Conservation (phyloP, 2,113 vertebrate genomes). For the Platysternon megacephalum region DNA sequence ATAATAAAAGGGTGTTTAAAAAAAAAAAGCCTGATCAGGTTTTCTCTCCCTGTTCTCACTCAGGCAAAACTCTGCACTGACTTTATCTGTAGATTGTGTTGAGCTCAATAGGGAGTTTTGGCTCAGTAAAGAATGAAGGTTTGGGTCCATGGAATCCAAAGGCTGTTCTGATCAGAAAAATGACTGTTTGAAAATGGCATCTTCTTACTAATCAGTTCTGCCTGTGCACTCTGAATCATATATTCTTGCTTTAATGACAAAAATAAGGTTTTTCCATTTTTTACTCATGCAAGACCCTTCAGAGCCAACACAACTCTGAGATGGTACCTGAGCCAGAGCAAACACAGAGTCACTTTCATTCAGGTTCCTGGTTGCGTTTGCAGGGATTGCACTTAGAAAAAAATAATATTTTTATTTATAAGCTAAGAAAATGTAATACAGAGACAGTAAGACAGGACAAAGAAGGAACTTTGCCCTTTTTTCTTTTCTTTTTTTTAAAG, state of each 20-base stretch:
- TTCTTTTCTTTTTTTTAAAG: not conserved
- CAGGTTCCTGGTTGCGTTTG: not conserved
- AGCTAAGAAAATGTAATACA: not conserved
- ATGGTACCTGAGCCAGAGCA: not conserved
- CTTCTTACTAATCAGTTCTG: conserved; percentile 61
- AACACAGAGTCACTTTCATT: not conserved
- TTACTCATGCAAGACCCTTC: not conserved
- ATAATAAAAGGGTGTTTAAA: conserved; percentile 1
- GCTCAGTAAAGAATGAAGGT: not conserved
- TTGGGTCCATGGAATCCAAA: not conserved
- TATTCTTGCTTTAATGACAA: not conserved
- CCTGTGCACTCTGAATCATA: not conserved
- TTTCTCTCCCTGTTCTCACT: conserved; percentile 47
- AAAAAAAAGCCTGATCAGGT: conserved; percentile 41
- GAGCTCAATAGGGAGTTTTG: conserved; percentile 55
- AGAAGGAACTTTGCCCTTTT: not conserved
- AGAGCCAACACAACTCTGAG: accelerated
- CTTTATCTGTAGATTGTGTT: conserved; percentile 63
- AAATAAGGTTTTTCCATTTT: conserved; percentile 16
- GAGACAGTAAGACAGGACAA: not conserved
- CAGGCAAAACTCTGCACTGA: conserved; percentile 54
- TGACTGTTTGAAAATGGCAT: conserved; percentile 41
- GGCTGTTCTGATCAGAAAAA: conserved; percentile 4
- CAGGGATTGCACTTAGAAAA: not conserved
- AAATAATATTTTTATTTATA: not conserved